Percentiles rank a stretch among this genome's conserved stretches.
These are phyloP conservation scores for Strigamia maritima DNA, from an alignment of 2,888 invertebrate genomes.

Conservation along the genomic window DNA sequence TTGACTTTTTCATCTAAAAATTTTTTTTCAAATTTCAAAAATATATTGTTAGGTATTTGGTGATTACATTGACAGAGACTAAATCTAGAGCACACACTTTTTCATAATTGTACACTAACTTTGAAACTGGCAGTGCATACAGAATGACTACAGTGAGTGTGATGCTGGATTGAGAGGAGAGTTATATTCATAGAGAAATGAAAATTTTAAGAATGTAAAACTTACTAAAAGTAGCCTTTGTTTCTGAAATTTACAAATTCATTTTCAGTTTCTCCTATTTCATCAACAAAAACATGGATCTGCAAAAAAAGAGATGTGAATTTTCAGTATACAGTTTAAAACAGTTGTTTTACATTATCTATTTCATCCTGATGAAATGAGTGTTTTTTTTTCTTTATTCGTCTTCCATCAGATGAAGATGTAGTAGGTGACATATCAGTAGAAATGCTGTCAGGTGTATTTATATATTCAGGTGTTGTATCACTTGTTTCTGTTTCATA, in stretches of 20 bases:
- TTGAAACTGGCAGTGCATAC: background rate
- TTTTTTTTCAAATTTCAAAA: too few species aligned
- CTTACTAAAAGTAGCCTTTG: background rate
- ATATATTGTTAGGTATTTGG: too few species aligned
- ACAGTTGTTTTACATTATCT: background rate
- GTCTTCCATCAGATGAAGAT: too few species aligned
- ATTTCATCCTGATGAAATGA: too few species aligned
- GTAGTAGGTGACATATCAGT: too few species aligned
- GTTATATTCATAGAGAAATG: background rate
- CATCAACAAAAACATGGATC: background rate
- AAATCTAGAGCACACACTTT: background rate
- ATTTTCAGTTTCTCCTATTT: background rate
- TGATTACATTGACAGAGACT: too few species aligned
- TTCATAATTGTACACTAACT: background rate
- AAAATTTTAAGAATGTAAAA: background rate
- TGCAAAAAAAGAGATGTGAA: background rate
- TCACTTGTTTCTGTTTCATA: too few species aligned
- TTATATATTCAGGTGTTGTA: too few species aligned
- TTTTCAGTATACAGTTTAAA: background rate
- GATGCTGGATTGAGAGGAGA: background rate
- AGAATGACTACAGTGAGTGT: background rate
- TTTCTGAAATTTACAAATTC: background rate
- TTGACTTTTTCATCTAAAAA: constrained; percentile 53
- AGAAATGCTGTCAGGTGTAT: too few species aligned
- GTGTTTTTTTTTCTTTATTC: too few species aligned